Evolutionary conservation across 2,888 invertebrate genomes (phyloP).

Genomic region (Agrochola lychnidis): DNA sequence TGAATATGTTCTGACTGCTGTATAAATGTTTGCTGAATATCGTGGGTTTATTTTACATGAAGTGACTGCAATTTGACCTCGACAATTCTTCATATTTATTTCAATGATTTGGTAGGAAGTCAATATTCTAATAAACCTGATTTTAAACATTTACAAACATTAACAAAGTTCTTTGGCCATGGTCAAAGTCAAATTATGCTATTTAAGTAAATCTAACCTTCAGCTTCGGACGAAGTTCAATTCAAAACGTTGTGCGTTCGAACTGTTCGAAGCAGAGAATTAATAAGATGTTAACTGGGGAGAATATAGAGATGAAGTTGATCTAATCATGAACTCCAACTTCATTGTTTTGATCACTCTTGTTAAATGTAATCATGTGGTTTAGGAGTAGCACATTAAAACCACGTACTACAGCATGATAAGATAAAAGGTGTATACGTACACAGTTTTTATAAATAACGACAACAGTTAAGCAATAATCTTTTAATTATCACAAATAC

Average conservation of each 20-base stretch:
- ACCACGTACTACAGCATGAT: neutral
- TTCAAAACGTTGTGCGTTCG: neutral
- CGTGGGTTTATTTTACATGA: neutral
- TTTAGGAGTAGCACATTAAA: neutral
- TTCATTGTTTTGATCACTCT: neutral
- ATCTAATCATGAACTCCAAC: neutral
- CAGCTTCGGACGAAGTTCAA: neutral
- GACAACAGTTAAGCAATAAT: neutral
- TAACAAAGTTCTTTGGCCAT: constrained; percentile 12
- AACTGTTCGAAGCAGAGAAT: neutral
- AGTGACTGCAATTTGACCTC: constrained; percentile 7
- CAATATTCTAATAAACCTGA: neutral
- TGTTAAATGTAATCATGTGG: neutral
- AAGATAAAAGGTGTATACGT: constrained; percentile 13
- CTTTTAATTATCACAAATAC: constrained; percentile 25
- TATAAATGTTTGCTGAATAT: neutral
- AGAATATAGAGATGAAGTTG: neutral
- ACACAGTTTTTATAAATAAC: constrained; percentile 7
- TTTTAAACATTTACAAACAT: constrained; percentile 13
- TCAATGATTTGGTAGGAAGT: constrained; percentile 12
- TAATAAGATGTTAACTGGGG: neutral
- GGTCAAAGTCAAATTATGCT: constrained; percentile 19
- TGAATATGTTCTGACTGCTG: neutral
- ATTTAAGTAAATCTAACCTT: constrained; percentile 2
- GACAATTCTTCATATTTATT: neutral